phyloP scores from a whole-genome alignment of 2,888 invertebrate genomes.

The Leptopilina drosophilae region DNA sequence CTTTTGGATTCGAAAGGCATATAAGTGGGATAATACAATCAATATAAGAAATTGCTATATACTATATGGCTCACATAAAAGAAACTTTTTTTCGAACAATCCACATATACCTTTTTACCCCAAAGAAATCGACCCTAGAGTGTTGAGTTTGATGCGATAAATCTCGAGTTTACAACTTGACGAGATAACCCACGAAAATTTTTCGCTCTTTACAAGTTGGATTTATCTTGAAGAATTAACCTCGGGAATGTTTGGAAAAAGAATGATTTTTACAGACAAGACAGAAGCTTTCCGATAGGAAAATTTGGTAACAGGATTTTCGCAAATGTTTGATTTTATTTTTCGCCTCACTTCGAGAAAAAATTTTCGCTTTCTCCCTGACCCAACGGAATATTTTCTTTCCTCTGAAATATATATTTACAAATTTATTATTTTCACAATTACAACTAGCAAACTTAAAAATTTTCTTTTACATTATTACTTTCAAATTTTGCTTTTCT shows the following conservation, averaged over 20 bases:
- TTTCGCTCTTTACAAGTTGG: conserved; percentile 12
- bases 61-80: background rate
- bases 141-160: conserved; percentile 12
- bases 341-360: no score
- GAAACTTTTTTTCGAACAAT: background rate
- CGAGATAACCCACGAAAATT: conserved; percentile 21
- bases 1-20: background rate
- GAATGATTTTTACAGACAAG: background rate
- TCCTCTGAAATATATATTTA: no score
- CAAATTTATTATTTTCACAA: no score
- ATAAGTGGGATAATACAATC: background rate
- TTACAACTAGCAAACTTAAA: no score
- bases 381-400: no score
- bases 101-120: background rate
- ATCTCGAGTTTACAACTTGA: conserved; percentile 32
- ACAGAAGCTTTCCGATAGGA: no score
- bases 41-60: background rate
- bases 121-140: background rate
- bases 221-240: conserved; percentile 25
- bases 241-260: background rate
- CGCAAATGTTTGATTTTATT: no score
- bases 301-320: no score
- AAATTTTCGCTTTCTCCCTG: no score
- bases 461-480: no score
- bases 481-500: no score